Evolutionary conservation across 2,888 invertebrate species (phyloP), one percentile per base, ranked within the genome.

Genomic region (Lordiphosa andalusiaca): DNA sequence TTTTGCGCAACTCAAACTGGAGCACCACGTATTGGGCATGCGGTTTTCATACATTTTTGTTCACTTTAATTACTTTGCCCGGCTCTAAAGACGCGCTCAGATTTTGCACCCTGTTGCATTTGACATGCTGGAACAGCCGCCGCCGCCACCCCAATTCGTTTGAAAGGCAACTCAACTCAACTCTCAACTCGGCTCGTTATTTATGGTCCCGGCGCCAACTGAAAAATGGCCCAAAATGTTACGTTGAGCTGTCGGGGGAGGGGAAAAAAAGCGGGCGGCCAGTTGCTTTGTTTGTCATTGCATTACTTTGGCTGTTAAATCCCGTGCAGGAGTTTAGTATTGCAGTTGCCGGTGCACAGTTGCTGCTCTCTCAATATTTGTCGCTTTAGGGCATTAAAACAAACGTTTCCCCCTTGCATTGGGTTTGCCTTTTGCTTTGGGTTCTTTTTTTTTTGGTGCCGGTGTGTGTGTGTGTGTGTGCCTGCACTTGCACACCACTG

Each of bases 371-470:
- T 62, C 85, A 84, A 80, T 80, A 80, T 80, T 80, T 80, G 84
- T 80, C 85, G 85, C 80, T 80, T 84, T 84, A 41, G 80, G 80
- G 84, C 70, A 80, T 80, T 80, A 84, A 82, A 84, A 84, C 85
- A 82, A 84, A 78, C 85, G 83, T 78, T 78, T 72, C 75, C 30
- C 64, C 76, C 73, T 76, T 77, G 77, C 76, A 60, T 55, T 70
- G 44, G 48, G 67, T 67, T 66, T 59, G 51, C 67, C 58, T 68
- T 60, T 72, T 69, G 69, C 64, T 41, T 57, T 75, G 59, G 49
- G 16, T 2, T 16, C 16, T 1, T 16, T 54, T 38, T 56, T 60
- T 56, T 51, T 56, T 74, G 69, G 55, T 42, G 9, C 9, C 7
- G 56, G 23, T 68, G 35, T 38, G 49, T 59, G 49, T 59, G 60